Evolutionary conservation across 2,797 vertebrate species (phyloP).

Genomic region (Pseudochirops corinnae): DNA sequence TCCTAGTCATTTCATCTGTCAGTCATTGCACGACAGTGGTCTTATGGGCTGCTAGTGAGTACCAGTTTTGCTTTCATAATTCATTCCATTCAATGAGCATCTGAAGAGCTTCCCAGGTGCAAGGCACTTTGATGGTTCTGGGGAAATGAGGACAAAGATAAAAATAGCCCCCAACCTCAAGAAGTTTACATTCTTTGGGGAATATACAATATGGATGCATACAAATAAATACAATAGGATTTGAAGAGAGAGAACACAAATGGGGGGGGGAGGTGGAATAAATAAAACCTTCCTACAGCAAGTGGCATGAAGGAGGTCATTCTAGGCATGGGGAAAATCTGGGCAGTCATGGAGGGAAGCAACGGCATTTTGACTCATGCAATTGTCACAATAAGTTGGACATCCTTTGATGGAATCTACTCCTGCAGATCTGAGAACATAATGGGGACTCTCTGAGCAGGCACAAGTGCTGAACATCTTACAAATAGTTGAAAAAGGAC

Average conservation of each 20-base stretch:
- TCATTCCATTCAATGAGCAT: neutral
- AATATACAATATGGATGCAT: neutral
- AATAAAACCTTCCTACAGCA: neutral
- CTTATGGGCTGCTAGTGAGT: neutral
- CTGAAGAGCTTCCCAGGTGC: neutral
- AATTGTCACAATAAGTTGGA: neutral
- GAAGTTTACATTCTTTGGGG: neutral
- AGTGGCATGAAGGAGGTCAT: neutral
- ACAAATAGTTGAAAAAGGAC: conserved; percentile 30
- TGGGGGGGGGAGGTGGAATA: neutral
- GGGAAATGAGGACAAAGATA: neutral
- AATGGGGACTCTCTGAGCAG: conserved; percentile 54
- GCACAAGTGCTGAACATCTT: conserved; percentile 39
- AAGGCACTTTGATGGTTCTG: neutral
- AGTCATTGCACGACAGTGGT: conserved; percentile 63
- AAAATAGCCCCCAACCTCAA: neutral
- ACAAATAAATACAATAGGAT: neutral
- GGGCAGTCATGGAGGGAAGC: neutral
- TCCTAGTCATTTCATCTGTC: conserved; percentile 68
- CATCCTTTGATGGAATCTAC: neutral
- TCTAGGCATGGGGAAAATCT: neutral
- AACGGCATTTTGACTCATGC: neutral
- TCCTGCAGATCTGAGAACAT: conserved; percentile 30
- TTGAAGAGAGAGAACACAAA: neutral
- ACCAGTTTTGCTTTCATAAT: neutral